Base-by-base conservation (phyloP, 2,888 invertebrate species). In the Eustalomyia histrio region DNA sequence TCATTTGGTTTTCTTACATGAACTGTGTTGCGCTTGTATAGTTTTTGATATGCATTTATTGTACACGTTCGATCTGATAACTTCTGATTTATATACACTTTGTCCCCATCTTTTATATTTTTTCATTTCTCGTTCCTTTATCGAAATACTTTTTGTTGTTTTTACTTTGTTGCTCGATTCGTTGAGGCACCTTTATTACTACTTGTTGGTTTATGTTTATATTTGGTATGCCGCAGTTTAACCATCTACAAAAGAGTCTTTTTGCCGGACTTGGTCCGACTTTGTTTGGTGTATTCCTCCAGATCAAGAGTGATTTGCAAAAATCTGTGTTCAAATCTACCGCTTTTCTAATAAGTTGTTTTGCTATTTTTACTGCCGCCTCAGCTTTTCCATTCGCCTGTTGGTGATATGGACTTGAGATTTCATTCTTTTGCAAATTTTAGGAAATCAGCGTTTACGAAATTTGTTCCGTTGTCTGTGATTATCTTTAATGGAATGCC, bases 401-500 rank as follows among this genome's bases (percentile, higher is more conserved):
- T 57, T 80, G 80, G 3, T 80, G 72, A 17, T 76, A 35, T 35
- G 76, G 72, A 21, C 68, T 69, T 24, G 64, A 72, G 14, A 43
- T 52, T 61, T 64, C 16, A 14, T 65, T 69, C 12, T n/a, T 29
- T 16, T 16, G 63, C 16, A 53, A 72, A 72, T 2, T 63, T 61
- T 1, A 12, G 14, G 17, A 72, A 63, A 7, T 74, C 71, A 10
- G 55, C 16, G 21, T 52, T 76, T 10, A 55, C 29, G 14, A 72
- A 72, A 29, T 72, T 61, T 16, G 52, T 72, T 1, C 72, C 72
- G 6, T 72, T 72, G n/a, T 63, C 63, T 1, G 72, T 72, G 8
- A 72, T 72, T 14, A 76, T 67, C 7, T 76, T 67, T 43, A 47
- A 33, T 1, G 73, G 69, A n/a, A 80, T 82, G 14, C 76, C 78